Evolutionary conservation across 2,888 invertebrate genomes (phyloP), one percentile per base, ranked within the genome.

Genomic region (Tortricodes alternella): DNA sequence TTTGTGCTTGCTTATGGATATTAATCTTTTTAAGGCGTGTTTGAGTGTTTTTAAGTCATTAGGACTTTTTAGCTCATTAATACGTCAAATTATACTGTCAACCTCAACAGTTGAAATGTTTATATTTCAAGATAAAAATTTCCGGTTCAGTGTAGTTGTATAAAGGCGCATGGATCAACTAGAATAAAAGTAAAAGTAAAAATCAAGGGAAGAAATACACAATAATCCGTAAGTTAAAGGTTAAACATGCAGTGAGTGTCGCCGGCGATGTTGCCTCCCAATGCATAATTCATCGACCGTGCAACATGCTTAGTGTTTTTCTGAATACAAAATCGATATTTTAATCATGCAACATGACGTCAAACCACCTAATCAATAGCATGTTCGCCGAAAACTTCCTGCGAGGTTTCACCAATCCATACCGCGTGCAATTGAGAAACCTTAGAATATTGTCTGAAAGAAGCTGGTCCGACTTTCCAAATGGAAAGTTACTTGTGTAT

Each of bases 201-300:
- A 74, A 73, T 76, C 74, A 78, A 75, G 70, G 73, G 67, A 70
- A 68, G 59, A 65, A 68, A 69, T 69, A 65, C 61, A 72, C 65
- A 77, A 76, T 78, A 76, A 75, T 77, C 72, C 57, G 72, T 77
- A 66, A 76, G 76, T 70, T 73, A 73, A 72, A 85, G 78, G 83
- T 87, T 84, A 84, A 79, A 82, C 75, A 85, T 86, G 74, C 84
- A 76, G 68, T 58, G 66, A 65, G 62, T 66, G 73, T 67, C 71
- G 74, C 63, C 66, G 64, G 60, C 67, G 71, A 66, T 68, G 71
- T 53, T 66, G 72, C 67, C 71, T 70, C 70, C 69, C 73, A 72
- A 77, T 89, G 80, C 80, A 89, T 90, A 77, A 89, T 86, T 83
- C 83, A 87, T 85, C 76, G 80, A 80, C 70, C 71, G 71, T 65